These are phyloP conservation scores for Xerus inauris DNA, from an alignment of 2,113 vertebrate genomes.

Conservation along the genomic window DNA sequence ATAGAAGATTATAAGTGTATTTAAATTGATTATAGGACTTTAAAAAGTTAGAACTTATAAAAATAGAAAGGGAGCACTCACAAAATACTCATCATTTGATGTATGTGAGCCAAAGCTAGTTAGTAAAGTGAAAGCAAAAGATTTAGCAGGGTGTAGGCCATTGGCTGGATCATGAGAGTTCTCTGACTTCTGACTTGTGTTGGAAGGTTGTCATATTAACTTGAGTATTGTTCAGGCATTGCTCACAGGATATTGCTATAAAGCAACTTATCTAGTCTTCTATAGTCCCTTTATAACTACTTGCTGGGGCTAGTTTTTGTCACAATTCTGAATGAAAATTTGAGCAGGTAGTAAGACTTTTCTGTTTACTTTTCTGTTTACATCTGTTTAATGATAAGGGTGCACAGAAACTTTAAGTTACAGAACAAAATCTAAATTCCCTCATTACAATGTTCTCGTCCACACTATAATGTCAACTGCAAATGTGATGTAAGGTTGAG, in stretches of 20 bases:
- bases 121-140: neutral
- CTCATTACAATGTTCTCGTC: neutral
- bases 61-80: neutral
- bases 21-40: neutral
- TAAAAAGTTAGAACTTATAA: neutral
- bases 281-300: neutral
- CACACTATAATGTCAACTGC: neutral
- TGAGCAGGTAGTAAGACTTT: neutral
- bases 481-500: neutral
- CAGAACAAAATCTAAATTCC: neutral
- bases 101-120: neutral
- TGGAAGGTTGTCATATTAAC: neutral
- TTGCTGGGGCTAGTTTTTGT: neutral
- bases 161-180: neutral
- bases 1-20: neutral
- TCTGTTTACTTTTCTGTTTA: constrained; percentile 12
- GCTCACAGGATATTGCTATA: neutral
- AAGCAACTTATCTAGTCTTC: neutral
- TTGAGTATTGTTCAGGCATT: neutral
- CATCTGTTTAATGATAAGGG: neutral
- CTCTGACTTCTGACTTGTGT: neutral
- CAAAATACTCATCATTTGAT: neutral
- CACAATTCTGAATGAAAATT: neutral
- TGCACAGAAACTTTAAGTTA: neutral
- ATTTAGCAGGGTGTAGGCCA: neutral